A percentile compares a stretch with the other conserved stretches of the same genome.
Evolutionary conservation across 2,888 invertebrate genomes (phyloP).

Genomic region (Monopis laevigella): DNA sequence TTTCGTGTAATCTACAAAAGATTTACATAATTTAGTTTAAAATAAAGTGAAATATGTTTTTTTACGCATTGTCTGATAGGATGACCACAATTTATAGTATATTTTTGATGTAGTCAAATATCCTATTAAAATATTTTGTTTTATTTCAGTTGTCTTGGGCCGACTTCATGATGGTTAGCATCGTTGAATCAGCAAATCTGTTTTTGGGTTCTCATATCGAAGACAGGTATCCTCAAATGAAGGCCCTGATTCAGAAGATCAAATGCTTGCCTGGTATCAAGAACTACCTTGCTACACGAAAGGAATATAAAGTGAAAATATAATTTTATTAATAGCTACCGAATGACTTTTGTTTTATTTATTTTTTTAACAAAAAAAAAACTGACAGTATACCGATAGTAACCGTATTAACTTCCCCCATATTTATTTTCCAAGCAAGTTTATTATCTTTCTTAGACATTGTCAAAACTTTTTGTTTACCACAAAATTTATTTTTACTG

Average conservation of each 20-base stretch:
- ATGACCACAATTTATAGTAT: no score
- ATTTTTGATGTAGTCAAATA: no score
- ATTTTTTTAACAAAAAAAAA: neutral
- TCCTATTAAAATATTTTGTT: neutral
- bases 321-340: neutral
- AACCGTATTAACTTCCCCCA: no score
- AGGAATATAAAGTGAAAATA: constrained; percentile 12
- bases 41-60: no score
- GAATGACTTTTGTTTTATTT: constrained; percentile 2
- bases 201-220: constrained; percentile 32
- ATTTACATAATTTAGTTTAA: no score
- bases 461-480: no score
- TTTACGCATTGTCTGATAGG: no score
- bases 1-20: no score
- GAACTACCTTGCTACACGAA: constrained; percentile 38
- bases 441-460: no score
- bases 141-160: constrained; percentile 43
- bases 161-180: constrained; percentile 43
- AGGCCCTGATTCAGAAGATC: constrained; percentile 30
- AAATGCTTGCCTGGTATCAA: constrained; percentile 39
- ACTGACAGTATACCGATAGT: no score
- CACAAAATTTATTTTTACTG: no score
- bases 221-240: constrained; percentile 35
- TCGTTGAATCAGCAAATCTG: constrained; percentile 36
- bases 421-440: no score